Evolutionary conservation across 2,888 invertebrate species (phyloP).

Genomic region (Ramazzottius varieornatus): DNA sequence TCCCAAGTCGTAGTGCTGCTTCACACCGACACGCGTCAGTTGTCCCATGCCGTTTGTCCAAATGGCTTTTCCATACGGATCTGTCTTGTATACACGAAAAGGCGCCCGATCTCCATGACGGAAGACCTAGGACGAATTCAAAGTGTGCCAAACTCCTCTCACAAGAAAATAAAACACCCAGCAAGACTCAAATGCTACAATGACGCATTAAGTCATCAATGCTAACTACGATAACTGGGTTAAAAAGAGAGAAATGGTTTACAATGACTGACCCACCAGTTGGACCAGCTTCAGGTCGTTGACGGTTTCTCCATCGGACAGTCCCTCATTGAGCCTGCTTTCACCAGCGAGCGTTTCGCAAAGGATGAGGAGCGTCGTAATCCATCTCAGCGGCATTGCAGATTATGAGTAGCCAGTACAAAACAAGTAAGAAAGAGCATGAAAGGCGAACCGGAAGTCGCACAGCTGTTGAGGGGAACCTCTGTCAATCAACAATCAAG

Average conservation of each 20-base stretch:
- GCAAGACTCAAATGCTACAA: background rate
- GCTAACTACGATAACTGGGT: too few species aligned
- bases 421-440: too few species aligned
- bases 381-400: too few species aligned
- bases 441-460: too few species aligned
- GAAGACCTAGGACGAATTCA: background rate
- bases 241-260: too few species aligned
- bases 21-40: slow-evolving; percentile 5
- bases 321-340: too few species aligned
- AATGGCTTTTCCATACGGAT: background rate
- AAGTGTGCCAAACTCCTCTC: background rate
- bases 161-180: background rate
- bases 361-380: too few species aligned
- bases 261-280: background rate
- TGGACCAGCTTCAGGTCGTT: background rate
- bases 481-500: too few species aligned
- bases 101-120: slow-evolving; percentile 8
- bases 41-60: slow-evolving; percentile 5
- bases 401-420: too few species aligned
- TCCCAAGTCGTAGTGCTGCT: slow-evolving; percentile 7
- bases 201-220: too few species aligned
- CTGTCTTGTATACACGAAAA: slow-evolving; percentile 4
- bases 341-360: too few species aligned
- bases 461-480: too few species aligned
- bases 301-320: background rate